A percentile compares a stretch with the other conserved stretches of the same genome.
These are phyloP conservation scores for Eumerus sabulonum DNA, from an alignment of 2,888 invertebrate species.

Conservation along the genomic window DNA sequence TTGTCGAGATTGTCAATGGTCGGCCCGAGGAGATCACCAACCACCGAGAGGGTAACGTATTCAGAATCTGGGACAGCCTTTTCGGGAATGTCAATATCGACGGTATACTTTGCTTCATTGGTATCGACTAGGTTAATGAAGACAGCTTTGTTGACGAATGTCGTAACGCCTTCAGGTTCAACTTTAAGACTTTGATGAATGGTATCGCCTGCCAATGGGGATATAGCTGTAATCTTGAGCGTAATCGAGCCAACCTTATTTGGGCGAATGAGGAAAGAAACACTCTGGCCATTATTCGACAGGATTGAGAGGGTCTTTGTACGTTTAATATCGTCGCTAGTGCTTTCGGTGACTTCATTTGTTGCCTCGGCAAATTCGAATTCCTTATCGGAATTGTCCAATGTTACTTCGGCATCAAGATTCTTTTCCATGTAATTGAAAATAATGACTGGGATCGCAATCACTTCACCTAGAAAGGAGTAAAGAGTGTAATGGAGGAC, in stretches of 20 bases:
- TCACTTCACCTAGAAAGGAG: slow-evolving; percentile 93
- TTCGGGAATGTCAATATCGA: slow-evolving; percentile 87
- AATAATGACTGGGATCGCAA: slow-evolving; percentile 92
- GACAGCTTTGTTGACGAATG: slow-evolving; percentile 86
- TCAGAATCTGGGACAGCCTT: slow-evolving; percentile 87
- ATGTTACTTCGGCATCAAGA: slow-evolving; percentile 88
- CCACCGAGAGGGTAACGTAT: slow-evolving; percentile 85
- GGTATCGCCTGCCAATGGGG: slow-evolving; percentile 88
- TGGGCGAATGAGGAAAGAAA: slow-evolving; percentile 92
- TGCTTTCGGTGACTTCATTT: slow-evolving; percentile 85
- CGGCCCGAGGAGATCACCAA: slow-evolving; percentile 88
- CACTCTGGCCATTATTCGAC: slow-evolving; percentile 86
- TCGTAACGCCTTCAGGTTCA: slow-evolving; percentile 89
- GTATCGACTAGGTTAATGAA: slow-evolving; percentile 84
- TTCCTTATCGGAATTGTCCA: slow-evolving; percentile 89
- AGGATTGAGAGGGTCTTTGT: slow-evolving; percentile 81
- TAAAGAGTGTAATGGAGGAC: background rate
- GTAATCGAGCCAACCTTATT: slow-evolving; percentile 85
- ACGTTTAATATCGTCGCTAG: slow-evolving; percentile 80
- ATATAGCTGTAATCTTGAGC: slow-evolving; percentile 87
- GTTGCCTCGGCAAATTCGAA: slow-evolving; percentile 90
- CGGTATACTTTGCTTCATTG: slow-evolving; percentile 80
- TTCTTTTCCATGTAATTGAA: slow-evolving; percentile 92
- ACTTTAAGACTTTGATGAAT: slow-evolving; percentile 87
- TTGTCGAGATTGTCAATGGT: slow-evolving; percentile 81